Evolutionary conservation across 2,797 vertebrate genomes (phyloP).

Genomic region (Eulemur coronatus): DNA sequence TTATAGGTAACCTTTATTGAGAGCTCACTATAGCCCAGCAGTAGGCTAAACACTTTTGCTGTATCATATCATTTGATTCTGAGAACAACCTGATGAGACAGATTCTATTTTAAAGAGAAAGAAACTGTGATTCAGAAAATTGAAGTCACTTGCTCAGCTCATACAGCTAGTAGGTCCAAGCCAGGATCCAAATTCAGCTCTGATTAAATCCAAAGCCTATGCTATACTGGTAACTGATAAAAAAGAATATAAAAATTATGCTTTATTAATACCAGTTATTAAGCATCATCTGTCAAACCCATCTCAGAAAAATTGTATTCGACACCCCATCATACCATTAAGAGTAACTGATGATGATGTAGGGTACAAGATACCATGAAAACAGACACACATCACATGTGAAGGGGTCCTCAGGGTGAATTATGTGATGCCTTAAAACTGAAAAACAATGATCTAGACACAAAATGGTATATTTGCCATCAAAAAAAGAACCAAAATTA

Average conservation of each 20-base stretch:
- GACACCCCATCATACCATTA: background rate
- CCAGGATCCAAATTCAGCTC: background rate
- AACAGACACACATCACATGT: background rate
- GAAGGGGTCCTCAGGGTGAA: background rate
- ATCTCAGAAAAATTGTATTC: constrained; percentile 2
- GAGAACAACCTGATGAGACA: background rate
- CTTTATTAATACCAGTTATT: background rate
- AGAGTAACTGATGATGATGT: background rate
- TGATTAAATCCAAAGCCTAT: background rate
- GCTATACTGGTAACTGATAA: background rate
- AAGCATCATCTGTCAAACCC: background rate
- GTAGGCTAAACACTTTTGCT: background rate
- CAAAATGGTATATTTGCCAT: background rate
- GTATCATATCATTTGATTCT: constrained; percentile 31
- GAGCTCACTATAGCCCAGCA: background rate
- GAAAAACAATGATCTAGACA: background rate
- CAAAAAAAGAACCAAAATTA: background rate
- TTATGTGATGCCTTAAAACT: background rate
- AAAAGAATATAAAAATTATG: background rate
- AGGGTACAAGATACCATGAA: background rate
- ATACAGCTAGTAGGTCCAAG: background rate
- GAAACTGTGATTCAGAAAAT: background rate
- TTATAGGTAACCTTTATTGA: background rate
- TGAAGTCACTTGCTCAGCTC: background rate
- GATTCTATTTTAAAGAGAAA: background rate